Evolutionary conservation across 1,140 invertebrate species (phyloP).

Genomic region (Pectinophora gossypiella): DNA sequence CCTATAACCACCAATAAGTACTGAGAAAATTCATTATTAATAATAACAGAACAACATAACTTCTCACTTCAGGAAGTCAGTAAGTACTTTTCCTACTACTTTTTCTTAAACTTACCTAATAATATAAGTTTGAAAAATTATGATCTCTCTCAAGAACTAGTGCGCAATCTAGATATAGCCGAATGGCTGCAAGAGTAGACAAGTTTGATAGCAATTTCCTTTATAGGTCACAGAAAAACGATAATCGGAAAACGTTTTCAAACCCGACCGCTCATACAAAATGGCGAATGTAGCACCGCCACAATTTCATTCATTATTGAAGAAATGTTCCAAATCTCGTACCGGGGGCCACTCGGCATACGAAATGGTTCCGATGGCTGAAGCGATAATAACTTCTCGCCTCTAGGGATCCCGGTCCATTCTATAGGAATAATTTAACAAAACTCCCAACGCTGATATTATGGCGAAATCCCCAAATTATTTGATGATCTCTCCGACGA

Average conservation of each 20-base stretch:
- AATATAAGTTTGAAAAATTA: no score
- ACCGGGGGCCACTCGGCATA: background rate
- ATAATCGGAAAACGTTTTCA: background rate
- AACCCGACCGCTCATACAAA: background rate
- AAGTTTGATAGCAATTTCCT: no score
- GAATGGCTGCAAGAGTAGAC: no score
- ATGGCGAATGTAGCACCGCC: background rate
- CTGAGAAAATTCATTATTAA: no score
- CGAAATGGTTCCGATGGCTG: background rate
- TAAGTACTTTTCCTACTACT: no score
- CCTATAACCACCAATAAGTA: no score
- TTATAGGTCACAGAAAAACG: background rate
- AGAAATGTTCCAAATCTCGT: background rate
- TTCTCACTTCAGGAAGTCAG: no score
- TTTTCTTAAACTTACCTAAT: no score
- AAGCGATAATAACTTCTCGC: slow-evolving; percentile 2
- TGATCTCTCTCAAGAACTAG: no score
- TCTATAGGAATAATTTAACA: slow-evolving; percentile 23
- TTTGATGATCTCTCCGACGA: slow-evolving; percentile 20
- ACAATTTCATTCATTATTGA: slow-evolving; percentile 5
- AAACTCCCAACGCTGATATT: slow-evolving; percentile 7
- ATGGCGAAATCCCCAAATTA: slow-evolving; percentile 22
- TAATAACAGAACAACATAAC: no score
- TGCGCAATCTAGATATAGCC: no score
- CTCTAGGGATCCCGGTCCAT: background rate